A percentile compares a stretch with the other conserved stretches of the same genome.
phyloP scores from a whole-genome alignment of 2,888 invertebrate genomes.

The Balanococcus diminutus region DNA sequence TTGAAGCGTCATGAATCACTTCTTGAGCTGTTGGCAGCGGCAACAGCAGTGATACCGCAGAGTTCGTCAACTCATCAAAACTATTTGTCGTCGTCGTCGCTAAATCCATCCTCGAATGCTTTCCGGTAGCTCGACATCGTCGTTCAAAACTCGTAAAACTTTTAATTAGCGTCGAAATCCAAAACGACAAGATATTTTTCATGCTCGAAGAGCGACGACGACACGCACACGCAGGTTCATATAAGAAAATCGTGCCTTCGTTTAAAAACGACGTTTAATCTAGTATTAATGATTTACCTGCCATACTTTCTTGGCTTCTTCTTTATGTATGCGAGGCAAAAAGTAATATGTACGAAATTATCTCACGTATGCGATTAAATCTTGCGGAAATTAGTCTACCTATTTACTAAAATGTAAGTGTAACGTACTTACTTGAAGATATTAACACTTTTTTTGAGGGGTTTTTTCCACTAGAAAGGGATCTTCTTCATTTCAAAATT shows the following conservation, averaged over 20 bases:
- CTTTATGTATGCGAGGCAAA: background rate
- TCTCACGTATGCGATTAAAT: conserved; percentile 26
- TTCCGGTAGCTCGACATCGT: background rate
- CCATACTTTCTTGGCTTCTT: background rate
- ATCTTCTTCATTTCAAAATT: background rate
- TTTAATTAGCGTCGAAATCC: conserved; percentile 35
- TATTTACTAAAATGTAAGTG: background rate
- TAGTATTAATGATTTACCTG: conserved; percentile 17
- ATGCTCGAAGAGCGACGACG: background rate
- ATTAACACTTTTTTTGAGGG: conserved; percentile 14
- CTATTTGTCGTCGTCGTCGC: conserved; percentile 17
- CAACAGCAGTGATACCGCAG: too few species aligned
- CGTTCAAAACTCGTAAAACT: conserved; percentile 24
- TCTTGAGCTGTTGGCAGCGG: too few species aligned
- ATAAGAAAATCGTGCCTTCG: conserved; percentile 18
- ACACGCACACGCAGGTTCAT: background rate
- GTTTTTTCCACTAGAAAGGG: background rate
- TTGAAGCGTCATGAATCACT: background rate
- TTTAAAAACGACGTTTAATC: conserved; percentile 11
- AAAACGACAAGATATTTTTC: conserved; percentile 23
- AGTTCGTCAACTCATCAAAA: background rate
- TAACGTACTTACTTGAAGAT: background rate
- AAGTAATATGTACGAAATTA: background rate
- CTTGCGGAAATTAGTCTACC: background rate
- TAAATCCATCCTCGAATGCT: background rate